Conservation (phyloP, 2,888 invertebrate species). For the Caenorhabditis auriculariae region DNA sequence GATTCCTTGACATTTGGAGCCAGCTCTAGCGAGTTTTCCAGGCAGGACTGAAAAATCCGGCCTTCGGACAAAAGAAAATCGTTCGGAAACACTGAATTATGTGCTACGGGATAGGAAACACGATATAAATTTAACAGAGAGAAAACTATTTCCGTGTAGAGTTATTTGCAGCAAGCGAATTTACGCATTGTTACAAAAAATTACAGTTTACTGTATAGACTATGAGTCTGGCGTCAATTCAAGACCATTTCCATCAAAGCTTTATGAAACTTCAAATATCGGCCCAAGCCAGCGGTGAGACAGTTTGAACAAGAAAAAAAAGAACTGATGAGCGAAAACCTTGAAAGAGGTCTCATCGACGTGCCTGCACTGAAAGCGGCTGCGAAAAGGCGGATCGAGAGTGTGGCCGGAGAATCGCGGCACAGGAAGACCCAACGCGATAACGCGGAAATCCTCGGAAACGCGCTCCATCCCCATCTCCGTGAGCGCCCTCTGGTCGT, state of each 20-base stretch:
- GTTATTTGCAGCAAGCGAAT: no score
- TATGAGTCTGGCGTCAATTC: no score
- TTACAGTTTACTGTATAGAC: no score
- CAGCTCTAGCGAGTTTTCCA: conserved; percentile 56
- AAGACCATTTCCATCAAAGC: not conserved
- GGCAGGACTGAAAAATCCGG: conserved; percentile 31
- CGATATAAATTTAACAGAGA: no score
- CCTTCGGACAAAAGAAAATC: no score
- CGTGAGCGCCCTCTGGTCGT: conserved; percentile 78
- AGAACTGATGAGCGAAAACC: conserved; percentile 27
- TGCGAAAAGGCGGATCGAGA: conserved; percentile 85
- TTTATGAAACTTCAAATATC: not conserved
- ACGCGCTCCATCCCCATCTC: conserved; percentile 87
- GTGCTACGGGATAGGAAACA: no score
- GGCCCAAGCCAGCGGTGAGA: no score
- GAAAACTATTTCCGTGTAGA: no score
- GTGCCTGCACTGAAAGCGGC: conserved; percentile 89
- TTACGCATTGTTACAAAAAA: no score
- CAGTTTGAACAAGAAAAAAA: no score
- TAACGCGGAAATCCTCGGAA: conserved; percentile 86
- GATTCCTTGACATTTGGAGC: conserved; percentile 70
- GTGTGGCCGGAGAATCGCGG: conserved; percentile 87
- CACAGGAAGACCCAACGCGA: conserved; percentile 87
- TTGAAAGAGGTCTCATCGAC: conserved; percentile 71
- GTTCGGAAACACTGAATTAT: no score